Conservation (phyloP, 1,140 invertebrate genomes). For the Aradophagus sp. region DNA sequence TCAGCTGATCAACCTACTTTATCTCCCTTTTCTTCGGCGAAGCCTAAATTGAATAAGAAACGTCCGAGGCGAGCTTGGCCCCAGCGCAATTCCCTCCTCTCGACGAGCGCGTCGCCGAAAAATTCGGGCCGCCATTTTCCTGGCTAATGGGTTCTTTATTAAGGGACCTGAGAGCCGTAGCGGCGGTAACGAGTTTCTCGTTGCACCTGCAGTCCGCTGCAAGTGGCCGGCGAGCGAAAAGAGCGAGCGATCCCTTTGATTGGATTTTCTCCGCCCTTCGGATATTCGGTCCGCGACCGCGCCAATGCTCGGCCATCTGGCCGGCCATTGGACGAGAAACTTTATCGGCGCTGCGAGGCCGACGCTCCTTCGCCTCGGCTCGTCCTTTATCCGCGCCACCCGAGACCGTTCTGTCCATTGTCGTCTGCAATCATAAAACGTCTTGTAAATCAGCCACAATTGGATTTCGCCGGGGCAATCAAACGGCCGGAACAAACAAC, state of each 20-base stretch:
- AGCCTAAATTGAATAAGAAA: too few relatives aligned
- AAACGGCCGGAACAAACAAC: constrained; percentile 48
- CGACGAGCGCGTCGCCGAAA: too few relatives aligned
- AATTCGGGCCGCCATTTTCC: too few relatives aligned
- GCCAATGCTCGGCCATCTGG: constrained; percentile 45
- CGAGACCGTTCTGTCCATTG: constrained; percentile 48
- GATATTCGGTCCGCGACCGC: constrained; percentile 43
- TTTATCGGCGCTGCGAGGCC: constrained; percentile 50
- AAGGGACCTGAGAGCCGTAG: too few relatives aligned
- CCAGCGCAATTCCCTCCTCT: too few relatives aligned
- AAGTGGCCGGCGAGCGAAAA: constrained; percentile 33
- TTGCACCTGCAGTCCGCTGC: constrained; percentile 25
- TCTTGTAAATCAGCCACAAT: constrained; percentile 56
- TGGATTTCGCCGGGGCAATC: constrained; percentile 39
- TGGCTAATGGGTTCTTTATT: too few relatives aligned
- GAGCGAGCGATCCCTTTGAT: constrained; percentile 53
- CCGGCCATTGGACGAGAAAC: constrained; percentile 55
- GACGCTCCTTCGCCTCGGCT: constrained; percentile 33
- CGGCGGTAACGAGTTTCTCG: constrained; percentile 16
- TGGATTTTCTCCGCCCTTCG: constrained; percentile 55
- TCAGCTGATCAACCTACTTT: too few relatives aligned
- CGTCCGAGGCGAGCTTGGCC: too few relatives aligned
- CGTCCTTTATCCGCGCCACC: constrained; percentile 37
- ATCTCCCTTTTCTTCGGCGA: too few relatives aligned
- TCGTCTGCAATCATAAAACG: constrained; percentile 46